Evolutionary conservation across 2,888 invertebrate genomes (phyloP).

Genomic region (Helicoverpa assulta): DNA sequence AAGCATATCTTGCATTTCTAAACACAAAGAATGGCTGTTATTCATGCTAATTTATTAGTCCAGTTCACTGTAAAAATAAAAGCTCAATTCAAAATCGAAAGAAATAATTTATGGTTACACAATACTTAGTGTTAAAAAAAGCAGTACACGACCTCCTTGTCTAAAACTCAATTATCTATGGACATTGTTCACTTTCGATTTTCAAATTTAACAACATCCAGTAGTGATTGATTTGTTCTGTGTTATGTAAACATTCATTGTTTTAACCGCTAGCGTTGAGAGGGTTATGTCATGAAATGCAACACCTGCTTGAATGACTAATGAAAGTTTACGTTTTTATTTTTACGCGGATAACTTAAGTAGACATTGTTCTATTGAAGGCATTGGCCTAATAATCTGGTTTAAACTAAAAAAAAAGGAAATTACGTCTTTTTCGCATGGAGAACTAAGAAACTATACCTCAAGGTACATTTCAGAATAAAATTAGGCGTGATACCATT

Average conservation of each 20-base stretch:
- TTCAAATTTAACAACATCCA: constrained; percentile 44
- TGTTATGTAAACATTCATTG: constrained; percentile 45
- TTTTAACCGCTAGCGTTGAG: constrained; percentile 19
- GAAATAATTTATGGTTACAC: not conserved
- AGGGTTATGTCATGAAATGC: constrained; percentile 4
- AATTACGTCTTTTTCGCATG: no score
- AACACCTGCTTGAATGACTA: constrained; percentile 1
- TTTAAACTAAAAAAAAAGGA: not conserved
- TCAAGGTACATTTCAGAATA: no score
- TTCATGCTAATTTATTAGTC: not conserved
- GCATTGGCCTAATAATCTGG: not conserved
- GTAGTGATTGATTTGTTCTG: constrained; percentile 30
- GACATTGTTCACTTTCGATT: constrained; percentile 61
- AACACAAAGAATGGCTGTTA: not conserved
- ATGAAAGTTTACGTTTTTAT: not conserved
- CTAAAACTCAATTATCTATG: constrained; percentile 51
- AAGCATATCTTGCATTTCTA: not conserved
- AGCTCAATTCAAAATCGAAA: not conserved
- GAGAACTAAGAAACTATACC: no score
- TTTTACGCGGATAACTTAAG: not conserved
- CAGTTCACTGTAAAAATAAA: not conserved
- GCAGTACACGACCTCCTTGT: constrained; percentile 25
- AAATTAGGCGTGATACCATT: no score
- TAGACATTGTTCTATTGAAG: not conserved
- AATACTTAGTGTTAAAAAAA: not conserved